Conservation (phyloP, 2,888 invertebrate species). For the Plagiodera versicolora region DNA sequence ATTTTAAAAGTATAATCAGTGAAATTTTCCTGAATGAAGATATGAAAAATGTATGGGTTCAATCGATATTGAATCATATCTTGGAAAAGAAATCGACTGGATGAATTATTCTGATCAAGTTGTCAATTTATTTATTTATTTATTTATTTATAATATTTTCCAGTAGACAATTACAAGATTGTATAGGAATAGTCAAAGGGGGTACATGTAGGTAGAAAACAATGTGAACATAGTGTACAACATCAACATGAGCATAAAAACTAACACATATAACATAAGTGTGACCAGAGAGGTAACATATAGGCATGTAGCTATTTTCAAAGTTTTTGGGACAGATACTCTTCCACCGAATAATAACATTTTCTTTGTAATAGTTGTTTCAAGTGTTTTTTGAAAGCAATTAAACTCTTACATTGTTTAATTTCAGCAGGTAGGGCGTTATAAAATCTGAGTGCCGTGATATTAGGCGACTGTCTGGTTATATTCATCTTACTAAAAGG, state of each 20-base stretch:
- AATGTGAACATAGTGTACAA: neutral
- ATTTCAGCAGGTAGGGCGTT: conserved; percentile 4
- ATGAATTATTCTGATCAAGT: too few species aligned
- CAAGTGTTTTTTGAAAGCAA: neutral
- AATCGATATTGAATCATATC: too few species aligned
- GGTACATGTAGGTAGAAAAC: neutral
- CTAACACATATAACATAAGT: neutral
- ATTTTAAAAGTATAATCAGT: too few species aligned
- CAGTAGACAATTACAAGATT: conserved; percentile 4
- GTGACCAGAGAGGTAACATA: neutral
- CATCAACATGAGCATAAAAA: neutral
- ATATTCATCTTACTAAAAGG: neutral
- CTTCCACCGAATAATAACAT: neutral
- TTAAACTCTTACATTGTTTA: neutral
- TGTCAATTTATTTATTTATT: too few species aligned
- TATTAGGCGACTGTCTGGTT: conserved; percentile 1
- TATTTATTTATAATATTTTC: neutral
- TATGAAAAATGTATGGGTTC: too few species aligned
- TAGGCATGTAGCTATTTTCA: neutral
- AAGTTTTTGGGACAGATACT: conserved; percentile 3
- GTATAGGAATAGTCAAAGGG: conserved; percentile 1
- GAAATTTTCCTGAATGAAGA: too few species aligned
- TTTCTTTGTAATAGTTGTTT: neutral
- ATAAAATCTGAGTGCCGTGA: neutral
- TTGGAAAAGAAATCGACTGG: too few species aligned